A percentile compares a stretch with the other conserved stretches of the same genome.
Evolutionary conservation across 2,113 vertebrate species (phyloP).

Genomic region (Fregetta grallaria): DNA sequence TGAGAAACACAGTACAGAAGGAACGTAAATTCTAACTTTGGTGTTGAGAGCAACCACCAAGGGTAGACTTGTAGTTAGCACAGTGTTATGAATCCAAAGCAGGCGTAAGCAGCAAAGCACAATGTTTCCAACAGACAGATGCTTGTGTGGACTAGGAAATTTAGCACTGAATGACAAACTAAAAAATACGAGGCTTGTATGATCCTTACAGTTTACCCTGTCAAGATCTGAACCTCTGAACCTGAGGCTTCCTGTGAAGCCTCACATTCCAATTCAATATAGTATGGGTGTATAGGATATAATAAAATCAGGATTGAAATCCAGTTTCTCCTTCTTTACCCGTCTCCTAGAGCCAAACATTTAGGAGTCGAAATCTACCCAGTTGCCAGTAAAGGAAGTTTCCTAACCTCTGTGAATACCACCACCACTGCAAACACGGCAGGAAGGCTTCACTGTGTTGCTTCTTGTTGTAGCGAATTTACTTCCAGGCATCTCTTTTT

Average conservation of each 20-base stretch:
- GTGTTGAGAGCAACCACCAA: background rate
- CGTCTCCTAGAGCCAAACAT: background rate
- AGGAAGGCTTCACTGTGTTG: background rate
- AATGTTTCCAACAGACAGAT: background rate
- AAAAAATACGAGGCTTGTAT: background rate
- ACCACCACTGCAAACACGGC: accelerated
- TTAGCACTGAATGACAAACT: background rate
- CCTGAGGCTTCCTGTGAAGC: background rate
- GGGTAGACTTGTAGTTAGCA: background rate
- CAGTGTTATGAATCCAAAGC: background rate
- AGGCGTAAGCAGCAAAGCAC: background rate
- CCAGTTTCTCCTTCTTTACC: background rate
- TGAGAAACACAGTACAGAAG: background rate
- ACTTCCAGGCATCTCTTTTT: background rate
- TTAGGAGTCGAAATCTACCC: background rate
- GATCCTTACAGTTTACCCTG: too few species aligned
- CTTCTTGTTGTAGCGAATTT: background rate
- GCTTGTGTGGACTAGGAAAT: background rate
- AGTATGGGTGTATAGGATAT: background rate
- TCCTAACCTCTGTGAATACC: background rate
- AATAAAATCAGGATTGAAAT: background rate
- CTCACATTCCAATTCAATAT: background rate
- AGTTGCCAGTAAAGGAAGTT: background rate
- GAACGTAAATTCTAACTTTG: background rate
- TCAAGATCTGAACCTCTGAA: background rate